Evolutionary conservation across 2,888 invertebrate species (phyloP), one percentile per base, ranked within the genome.

Genomic region (Tipula vernalis): DNA sequence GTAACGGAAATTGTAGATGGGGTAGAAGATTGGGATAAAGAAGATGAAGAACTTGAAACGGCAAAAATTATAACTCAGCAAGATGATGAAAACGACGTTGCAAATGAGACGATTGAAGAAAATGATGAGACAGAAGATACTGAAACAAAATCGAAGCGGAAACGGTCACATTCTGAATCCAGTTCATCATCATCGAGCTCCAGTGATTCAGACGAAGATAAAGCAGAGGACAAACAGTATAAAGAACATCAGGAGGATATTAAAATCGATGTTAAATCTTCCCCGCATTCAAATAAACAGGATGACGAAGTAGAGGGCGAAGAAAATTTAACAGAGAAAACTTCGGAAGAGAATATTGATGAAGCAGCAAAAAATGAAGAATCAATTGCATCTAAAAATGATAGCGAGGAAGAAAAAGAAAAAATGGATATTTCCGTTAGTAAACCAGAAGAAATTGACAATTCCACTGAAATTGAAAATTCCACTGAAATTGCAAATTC

Each of bases 41-140:
- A 88, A 71, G 88, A 87, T 86, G 41, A 85, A 86, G 83, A 87
- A 85, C 28, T 28, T 6, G 89, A 89, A 89, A 39, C 6, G 39
- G 39, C 5, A 39, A 39, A 5, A 91, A 91, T 91, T 87, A 91
- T 92, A 89, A 90, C 88, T 85, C 91, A 92, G 18, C 87, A 90
- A 28, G 57, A 39, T 36, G 92, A 91, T 10, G 92, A 93, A 88
- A 91, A 92, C 51, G 92, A 92, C 42, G 92, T 92, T 88, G 91
- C 90, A 87, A 89, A 88, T 87, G 91, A 91, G 1, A 92, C 92
- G 89, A 92, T 92, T 28, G 15, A 42, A 15, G 86, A 36, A 28
- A 86, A 71, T 36, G 18, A 71, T 39, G 39, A 44, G 5, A 51
- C n/a, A 42, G 36, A 84, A 84, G 5, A 87, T 88, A 88, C 87